A percentile compares a stretch with the other conserved stretches of the same genome.
Conservation (phyloP, 2,888 invertebrate species). For the Ichneumoninae sp. region DNA sequence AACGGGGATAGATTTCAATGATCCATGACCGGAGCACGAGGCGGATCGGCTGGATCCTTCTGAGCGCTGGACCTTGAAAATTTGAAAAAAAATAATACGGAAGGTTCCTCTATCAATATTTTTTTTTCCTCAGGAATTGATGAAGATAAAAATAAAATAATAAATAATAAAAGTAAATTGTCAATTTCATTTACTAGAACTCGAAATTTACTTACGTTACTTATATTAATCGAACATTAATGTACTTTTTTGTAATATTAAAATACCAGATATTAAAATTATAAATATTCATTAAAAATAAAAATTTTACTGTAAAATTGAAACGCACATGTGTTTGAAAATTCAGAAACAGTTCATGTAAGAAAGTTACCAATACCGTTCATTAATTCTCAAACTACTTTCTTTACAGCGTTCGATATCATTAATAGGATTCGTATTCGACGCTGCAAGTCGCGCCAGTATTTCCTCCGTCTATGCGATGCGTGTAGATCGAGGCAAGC, state of each 20-base stretch:
- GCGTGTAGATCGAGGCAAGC: conserved; percentile 21
- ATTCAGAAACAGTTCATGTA: too few species aligned
- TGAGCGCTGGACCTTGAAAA: background rate
- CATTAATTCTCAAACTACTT: background rate
- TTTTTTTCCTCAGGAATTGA: background rate
- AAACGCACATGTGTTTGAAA: too few species aligned
- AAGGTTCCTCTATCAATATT: background rate
- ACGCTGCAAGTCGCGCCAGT: conserved; percentile 8
- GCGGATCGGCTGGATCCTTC: conserved; percentile 13
- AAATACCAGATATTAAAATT: too few species aligned
- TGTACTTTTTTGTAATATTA: too few species aligned
- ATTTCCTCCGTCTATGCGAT: conserved; percentile 30
- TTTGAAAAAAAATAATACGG: background rate
- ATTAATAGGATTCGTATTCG: conserved; percentile 18
- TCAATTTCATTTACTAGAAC: too few species aligned
- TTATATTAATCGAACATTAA: too few species aligned
- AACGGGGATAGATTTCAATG: conserved; percentile 79
- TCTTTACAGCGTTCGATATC: background rate
- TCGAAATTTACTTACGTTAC: too few species aligned
- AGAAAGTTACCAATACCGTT: too few species aligned
- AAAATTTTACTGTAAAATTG: too few species aligned
- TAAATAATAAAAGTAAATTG: too few species aligned
- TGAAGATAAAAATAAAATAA: background rate
- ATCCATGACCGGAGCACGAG: conserved; percentile 73
- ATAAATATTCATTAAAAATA: too few species aligned